Evolutionary conservation across 1,140 invertebrate genomes (phyloP).

Genomic region (honey bee (Apis mellifera)): DNA sequence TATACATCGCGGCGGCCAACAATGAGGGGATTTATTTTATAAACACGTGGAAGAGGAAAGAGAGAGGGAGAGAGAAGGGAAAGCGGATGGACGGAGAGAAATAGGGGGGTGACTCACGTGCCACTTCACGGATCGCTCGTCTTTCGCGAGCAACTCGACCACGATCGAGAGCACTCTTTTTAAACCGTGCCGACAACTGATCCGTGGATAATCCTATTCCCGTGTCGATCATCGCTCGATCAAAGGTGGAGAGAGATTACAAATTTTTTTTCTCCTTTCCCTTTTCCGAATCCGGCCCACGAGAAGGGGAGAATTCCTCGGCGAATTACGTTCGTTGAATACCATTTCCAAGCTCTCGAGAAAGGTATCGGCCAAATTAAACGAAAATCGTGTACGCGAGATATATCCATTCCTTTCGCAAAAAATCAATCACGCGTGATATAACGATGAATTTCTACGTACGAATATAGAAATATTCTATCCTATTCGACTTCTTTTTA

Average conservation of each 20-base stretch:
- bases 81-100: constrained; percentile 50
- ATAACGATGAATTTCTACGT: too few relatives aligned
- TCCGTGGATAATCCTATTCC: constrained; percentile 44
- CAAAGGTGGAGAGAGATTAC: constrained; percentile 47
- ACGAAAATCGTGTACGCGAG: neutral
- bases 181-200: constrained; percentile 21
- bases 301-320: neutral
- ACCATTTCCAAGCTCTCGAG: neutral
- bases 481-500: too few relatives aligned
- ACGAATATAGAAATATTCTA: too few relatives aligned
- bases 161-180: constrained; percentile 46
- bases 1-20: constrained; percentile 58
- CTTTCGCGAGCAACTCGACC: constrained; percentile 51
- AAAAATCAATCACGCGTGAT: too few relatives aligned
- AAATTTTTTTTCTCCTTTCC: constrained; percentile 9
- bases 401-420: neutral
- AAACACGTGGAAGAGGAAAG: constrained; percentile 54
- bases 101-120: constrained; percentile 65
- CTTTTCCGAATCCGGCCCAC: too few relatives aligned
- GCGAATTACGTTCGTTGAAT: neutral
- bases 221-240: constrained; percentile 45
- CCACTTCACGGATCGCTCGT: constrained; percentile 58
- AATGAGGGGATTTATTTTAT: constrained; percentile 68
- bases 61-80: constrained; percentile 13
- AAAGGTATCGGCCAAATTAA: neutral